These are phyloP conservation scores for Gadopsis marmoratus DNA, from an alignment of 2,797 vertebrate genomes.

Conservation along the genomic window DNA sequence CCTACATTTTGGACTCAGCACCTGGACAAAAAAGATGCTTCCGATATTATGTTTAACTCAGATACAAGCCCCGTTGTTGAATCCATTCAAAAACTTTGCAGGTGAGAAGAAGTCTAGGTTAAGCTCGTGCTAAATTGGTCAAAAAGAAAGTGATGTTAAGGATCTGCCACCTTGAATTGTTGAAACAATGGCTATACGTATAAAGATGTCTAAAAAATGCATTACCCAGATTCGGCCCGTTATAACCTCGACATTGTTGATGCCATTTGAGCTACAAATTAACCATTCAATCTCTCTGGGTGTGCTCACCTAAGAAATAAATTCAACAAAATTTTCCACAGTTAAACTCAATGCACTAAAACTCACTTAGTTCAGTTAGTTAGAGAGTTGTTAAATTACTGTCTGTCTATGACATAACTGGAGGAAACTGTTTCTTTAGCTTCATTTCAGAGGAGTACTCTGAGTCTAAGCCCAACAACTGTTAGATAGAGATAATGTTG, in stretches of 20 bases:
- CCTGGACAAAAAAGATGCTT: neutral
- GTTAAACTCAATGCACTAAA: neutral
- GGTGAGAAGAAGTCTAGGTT: neutral
- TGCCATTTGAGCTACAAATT: slow-evolving; percentile 2
- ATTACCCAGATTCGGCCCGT: neutral
- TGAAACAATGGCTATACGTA: neutral
- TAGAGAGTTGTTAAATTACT: neutral
- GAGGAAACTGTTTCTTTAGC: slow-evolving; percentile 1
- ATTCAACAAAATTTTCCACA: neutral
- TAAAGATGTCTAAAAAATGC: neutral
- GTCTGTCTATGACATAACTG: slow-evolving; percentile 2
- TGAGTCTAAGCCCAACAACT: slow-evolving; percentile 9
- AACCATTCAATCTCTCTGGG: neutral
- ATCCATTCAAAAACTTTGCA: neutral
- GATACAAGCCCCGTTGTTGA: neutral
- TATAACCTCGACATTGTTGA: neutral
- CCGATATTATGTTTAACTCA: neutral
- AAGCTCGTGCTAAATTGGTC: neutral
- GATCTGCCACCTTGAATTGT: neutral
- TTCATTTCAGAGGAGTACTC: neutral
- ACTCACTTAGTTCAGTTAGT: neutral
- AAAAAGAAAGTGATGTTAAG: neutral
- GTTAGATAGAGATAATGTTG: neutral
- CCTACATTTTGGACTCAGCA: no score
- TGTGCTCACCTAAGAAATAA: neutral